A percentile compares a stretch with the other conserved stretches of the same genome.
Evolutionary conservation across 2,113 vertebrate species (phyloP).

Genomic region (Hymenochirus boettgeri): DNA sequence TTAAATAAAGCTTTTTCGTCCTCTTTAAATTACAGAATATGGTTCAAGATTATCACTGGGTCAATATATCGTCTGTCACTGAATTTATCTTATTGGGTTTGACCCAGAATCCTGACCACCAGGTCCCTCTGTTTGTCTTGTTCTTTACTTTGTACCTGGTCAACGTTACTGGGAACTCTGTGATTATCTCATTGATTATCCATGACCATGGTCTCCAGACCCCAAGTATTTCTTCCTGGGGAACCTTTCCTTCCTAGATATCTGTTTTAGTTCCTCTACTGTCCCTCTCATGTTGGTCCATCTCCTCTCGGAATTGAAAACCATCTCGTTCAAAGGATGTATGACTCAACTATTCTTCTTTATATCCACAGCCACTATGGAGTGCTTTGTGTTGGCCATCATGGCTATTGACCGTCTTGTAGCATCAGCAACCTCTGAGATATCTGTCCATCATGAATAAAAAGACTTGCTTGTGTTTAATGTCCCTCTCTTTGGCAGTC

Average conservation of each 20-base stretch:
- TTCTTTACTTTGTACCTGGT: neutral
- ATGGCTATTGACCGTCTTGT: constrained; percentile 15
- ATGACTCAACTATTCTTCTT: constrained; percentile 25
- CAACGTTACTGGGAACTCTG: neutral
- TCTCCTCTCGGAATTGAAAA: neutral
- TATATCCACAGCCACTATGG: constrained; percentile 11
- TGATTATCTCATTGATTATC: neutral
- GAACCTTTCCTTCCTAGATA: constrained; percentile 46
- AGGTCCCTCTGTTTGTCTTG: neutral
- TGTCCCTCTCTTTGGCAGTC: neutral
- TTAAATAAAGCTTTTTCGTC: too few relatives aligned
- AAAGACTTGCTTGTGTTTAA: constrained; percentile 1
- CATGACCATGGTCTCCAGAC: neutral
- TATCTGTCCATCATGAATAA: constrained; percentile 4
- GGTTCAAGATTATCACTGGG: too few relatives aligned
- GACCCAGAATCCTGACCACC: neutral
- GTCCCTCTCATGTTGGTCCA: constrained; percentile 19
- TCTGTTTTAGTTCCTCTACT: constrained; percentile 34
- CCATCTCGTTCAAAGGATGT: constrained; percentile 23
- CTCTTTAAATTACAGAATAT: too few relatives aligned
- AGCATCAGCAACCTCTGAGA: constrained; percentile 11
- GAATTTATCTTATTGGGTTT: constrained; percentile 17
- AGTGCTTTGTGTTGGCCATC: constrained; percentile 15
- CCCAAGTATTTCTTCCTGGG: constrained; percentile 46
- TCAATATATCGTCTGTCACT: constrained; percentile 1